phyloP scores from a whole-genome alignment of 2,113 vertebrate genomes.

The Chloroceryle aenea region DNA sequence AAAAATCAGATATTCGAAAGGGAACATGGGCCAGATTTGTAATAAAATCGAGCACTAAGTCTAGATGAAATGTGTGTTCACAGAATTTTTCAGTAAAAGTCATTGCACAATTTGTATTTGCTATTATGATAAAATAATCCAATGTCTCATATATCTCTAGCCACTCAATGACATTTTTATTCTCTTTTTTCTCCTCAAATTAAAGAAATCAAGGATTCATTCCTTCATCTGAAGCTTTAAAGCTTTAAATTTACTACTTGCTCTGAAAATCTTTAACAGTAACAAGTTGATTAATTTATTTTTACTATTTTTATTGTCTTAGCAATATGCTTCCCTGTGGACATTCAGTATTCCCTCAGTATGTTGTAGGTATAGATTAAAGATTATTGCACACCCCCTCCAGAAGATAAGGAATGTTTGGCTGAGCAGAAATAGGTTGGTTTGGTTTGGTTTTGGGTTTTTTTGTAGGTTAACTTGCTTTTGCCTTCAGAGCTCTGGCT shows the following conservation, averaged over 20 bases:
- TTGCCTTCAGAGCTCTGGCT: background rate
- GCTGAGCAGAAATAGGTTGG: background rate
- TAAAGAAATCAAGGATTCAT: background rate
- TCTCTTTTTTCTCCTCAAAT: rapidly evolving
- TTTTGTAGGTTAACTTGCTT: background rate
- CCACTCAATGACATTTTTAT: background rate
- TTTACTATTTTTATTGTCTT: background rate
- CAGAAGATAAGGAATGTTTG: background rate
- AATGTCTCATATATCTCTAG: background rate
- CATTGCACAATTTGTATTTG: background rate
- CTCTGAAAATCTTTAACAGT: background rate
- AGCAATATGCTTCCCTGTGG: background rate
- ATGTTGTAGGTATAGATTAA: background rate
- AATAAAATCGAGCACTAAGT: background rate
- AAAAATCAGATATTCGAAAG: background rate
- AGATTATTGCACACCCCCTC: background rate
- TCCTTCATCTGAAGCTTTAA: background rate
- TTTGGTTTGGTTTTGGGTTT: background rate
- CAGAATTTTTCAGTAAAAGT: background rate
- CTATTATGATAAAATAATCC: background rate
- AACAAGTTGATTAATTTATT: background rate
- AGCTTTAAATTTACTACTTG: background rate
- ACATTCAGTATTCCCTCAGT: background rate
- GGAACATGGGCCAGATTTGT: background rate
- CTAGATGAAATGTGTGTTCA: background rate